Percentiles rank a stretch among this genome's conserved stretches.
Evolutionary conservation across 1,140 invertebrate genomes (phyloP).

Genomic region (Polypedilum vanderplanki): DNA sequence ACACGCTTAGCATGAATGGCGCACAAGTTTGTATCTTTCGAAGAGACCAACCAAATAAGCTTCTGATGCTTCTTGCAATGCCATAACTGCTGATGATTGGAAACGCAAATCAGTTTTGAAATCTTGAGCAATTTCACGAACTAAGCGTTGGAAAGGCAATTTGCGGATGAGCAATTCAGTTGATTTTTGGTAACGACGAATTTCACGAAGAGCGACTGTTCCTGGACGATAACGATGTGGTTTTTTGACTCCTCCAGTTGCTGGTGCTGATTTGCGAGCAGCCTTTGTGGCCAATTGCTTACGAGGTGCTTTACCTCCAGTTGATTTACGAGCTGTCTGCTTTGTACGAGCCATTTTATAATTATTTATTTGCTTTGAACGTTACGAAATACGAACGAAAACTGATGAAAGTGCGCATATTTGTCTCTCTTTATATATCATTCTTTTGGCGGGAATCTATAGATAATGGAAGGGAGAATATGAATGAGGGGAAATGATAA

Average conservation of each 20-base stretch:
- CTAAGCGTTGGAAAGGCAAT: slow-evolving; percentile 77
- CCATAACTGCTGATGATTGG: slow-evolving; percentile 70
- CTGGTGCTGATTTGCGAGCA: slow-evolving; percentile 69
- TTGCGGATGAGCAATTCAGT: slow-evolving; percentile 82
- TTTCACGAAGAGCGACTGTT: slow-evolving; percentile 69
- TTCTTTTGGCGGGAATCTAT: neutral
- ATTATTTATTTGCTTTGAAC: slow-evolving; percentile 2
- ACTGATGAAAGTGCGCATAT: slow-evolving; percentile 26
- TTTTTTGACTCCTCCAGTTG: slow-evolving; percentile 78
- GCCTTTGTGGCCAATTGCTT: slow-evolving; percentile 78
- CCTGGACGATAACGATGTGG: slow-evolving; percentile 70
- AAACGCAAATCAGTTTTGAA: slow-evolving; percentile 74
- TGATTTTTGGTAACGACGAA: slow-evolving; percentile 68
- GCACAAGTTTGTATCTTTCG: slow-evolving; percentile 90
- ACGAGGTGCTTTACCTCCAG: slow-evolving; percentile 71
- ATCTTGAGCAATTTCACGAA: slow-evolving; percentile 81
- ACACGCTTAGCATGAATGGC: slow-evolving; percentile 91
- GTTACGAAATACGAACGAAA: slow-evolving; percentile 21
- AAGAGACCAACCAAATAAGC: slow-evolving; percentile 87
- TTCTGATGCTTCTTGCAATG: slow-evolving; percentile 81
- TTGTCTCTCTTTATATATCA: slow-evolving; percentile 29
- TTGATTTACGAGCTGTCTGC: slow-evolving; percentile 77
- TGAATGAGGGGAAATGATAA: neutral
- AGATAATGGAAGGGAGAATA: neutral
- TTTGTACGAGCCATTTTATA: slow-evolving; percentile 60